A percentile compares a stretch with the other conserved stretches of the same genome.
Conservation (phyloP, 2,888 invertebrate species). For the Synergus itoensis region DNA sequence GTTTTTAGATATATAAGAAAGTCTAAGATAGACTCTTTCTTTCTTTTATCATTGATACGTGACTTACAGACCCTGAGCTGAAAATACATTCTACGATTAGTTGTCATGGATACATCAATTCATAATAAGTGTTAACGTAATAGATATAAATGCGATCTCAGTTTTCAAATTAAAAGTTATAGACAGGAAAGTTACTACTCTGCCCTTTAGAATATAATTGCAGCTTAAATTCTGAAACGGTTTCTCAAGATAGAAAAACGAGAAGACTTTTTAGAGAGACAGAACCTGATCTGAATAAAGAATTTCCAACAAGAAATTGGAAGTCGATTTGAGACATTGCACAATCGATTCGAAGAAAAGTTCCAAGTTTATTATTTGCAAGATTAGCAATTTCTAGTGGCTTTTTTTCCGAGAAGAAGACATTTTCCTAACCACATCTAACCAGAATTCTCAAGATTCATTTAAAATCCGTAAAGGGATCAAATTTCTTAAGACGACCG, state of each 20-base stretch:
- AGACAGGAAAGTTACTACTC: not conserved
- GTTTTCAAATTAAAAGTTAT: not conserved
- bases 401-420: too few relatives aligned
- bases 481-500: not conserved
- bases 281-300: not conserved
- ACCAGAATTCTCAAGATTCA: not conserved
- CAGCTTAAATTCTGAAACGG: too few relatives aligned
- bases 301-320: not conserved
- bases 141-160: not conserved
- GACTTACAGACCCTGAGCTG: too few relatives aligned
- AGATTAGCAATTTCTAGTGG: too few relatives aligned
- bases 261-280: too few relatives aligned
- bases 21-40: too few relatives aligned
- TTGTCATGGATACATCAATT: constrained; percentile 26
- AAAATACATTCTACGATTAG: constrained; percentile 9
- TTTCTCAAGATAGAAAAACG: too few relatives aligned
- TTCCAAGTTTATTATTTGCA: too few relatives aligned
- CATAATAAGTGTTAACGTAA: constrained; percentile 20
- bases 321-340: too few relatives aligned
- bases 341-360: too few relatives aligned
- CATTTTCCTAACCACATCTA: too few relatives aligned
- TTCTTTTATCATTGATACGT: not conserved
- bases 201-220: not conserved
- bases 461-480: not conserved
- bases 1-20: not conserved